These are phyloP conservation scores for Raillietiella orientalis DNA, from an alignment of 2,888 invertebrate species.

Conservation along the genomic window DNA sequence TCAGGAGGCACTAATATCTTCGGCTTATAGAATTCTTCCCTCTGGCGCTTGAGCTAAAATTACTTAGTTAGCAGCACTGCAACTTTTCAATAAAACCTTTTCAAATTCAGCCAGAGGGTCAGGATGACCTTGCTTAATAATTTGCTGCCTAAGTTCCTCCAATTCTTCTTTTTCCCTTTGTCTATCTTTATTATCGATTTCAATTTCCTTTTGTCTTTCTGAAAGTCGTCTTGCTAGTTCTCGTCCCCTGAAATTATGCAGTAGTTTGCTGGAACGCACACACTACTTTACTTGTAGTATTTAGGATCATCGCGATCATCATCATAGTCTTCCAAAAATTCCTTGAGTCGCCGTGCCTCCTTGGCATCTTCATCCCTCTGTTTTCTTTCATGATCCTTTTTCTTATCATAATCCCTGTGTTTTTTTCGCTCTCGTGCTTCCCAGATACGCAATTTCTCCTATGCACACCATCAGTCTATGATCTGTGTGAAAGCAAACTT, in stretches of 20 bases:
- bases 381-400: slow-evolving; percentile 47
- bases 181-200: slow-evolving; percentile 61
- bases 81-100: no score
- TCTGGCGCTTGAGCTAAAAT: slow-evolving; percentile 10
- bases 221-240: slow-evolving; percentile 64
- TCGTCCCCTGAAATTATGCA: slow-evolving; percentile 14
- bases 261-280: neutral
- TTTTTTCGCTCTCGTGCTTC: slow-evolving; percentile 64
- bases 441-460: slow-evolving; percentile 28
- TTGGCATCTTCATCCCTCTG: slow-evolving; percentile 56
- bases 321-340: slow-evolving; percentile 96
- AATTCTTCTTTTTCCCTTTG: slow-evolving; percentile 62
- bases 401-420: slow-evolving; percentile 59
- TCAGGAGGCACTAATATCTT: slow-evolving; percentile 23
- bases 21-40: slow-evolving; percentile 52
- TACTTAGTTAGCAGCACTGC: no score
- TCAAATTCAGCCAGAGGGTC: slow-evolving; percentile 16
- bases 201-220: slow-evolving; percentile 73
- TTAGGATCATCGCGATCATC: slow-evolving; percentile 90
- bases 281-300: slow-evolving; percentile 44
- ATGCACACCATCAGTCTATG: slow-evolving; percentile 3
- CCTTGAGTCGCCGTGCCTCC: slow-evolving; percentile 75
- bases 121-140: slow-evolving; percentile 19
- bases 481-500: slow-evolving; percentile 7
- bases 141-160: slow-evolving; percentile 40